A percentile compares a stretch with the other conserved stretches of the same genome.
Evolutionary conservation across 2,888 invertebrate species (phyloP).

Genomic region (Athalia rosae): DNA sequence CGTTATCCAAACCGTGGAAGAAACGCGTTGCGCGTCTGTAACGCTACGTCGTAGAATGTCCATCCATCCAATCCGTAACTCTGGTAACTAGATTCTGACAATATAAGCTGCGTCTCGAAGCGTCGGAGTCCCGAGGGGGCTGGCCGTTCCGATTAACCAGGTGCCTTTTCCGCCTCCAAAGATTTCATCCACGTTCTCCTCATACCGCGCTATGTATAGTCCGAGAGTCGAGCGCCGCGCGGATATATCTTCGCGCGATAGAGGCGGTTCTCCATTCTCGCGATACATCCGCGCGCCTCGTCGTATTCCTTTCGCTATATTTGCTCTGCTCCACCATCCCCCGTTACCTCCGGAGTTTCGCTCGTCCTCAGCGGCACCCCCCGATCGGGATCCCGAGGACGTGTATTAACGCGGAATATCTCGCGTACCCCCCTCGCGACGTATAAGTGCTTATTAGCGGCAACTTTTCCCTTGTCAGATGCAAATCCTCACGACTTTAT

Average conservation of each 20-base stretch:
- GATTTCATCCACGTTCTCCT: slow-evolving; percentile 44
- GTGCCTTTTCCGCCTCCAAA: slow-evolving; percentile 32
- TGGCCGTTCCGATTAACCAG: neutral
- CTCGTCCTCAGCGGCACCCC: slow-evolving; percentile 10
- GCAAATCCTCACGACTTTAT: slow-evolving; percentile 39
- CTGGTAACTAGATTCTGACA: too few species aligned
- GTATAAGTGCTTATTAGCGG: slow-evolving; percentile 45
- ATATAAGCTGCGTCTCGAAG: too few species aligned
- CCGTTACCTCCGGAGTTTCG: slow-evolving; percentile 22
- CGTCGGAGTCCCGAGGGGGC: too few species aligned
- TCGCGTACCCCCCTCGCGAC: slow-evolving; percentile 32
- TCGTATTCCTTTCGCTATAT: slow-evolving; percentile 5
- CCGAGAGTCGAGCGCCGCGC: too few species aligned
- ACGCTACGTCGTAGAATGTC: neutral
- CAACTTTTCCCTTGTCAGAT: slow-evolving; percentile 39
- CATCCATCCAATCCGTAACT: neutral
- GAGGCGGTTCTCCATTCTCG: slow-evolving; percentile 47
- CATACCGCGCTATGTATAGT: slow-evolving; percentile 7
- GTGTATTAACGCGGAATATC: slow-evolving; percentile 32
- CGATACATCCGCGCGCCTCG: neutral
- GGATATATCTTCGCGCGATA: slow-evolving; percentile 5
- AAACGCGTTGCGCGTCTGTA: neutral
- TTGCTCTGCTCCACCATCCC: slow-evolving; percentile 15
- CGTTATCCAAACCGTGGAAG: slow-evolving; percentile 1
- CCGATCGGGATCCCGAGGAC: slow-evolving; percentile 42